These are phyloP conservation scores for Avahi laniger DNA, from an alignment of 2,797 vertebrate genomes.

Conservation along the genomic window DNA sequence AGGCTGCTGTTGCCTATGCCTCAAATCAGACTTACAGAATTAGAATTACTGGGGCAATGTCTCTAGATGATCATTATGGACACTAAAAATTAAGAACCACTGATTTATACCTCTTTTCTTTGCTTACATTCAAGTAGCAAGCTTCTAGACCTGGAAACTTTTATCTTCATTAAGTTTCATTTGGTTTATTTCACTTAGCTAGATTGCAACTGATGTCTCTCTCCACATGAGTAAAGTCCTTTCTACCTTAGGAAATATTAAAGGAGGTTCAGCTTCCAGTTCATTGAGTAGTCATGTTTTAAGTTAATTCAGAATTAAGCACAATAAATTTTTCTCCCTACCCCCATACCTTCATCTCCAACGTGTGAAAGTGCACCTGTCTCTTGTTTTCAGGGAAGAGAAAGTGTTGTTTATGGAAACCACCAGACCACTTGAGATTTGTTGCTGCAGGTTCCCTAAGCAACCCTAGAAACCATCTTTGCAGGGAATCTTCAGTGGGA, in stretches of 20 bases:
- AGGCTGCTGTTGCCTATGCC: background rate
- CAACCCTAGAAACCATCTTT: slow-evolving; percentile 48
- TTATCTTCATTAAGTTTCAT: background rate
- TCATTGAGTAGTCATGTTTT: slow-evolving; percentile 11
- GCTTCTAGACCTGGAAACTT: background rate
- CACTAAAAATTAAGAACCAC: background rate
- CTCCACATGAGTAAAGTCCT: background rate
- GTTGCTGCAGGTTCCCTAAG: slow-evolving; percentile 51
- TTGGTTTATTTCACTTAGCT: slow-evolving; percentile 5
- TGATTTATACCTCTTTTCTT: background rate
- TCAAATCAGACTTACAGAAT: background rate
- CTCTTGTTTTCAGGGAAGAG: slow-evolving; percentile 55
- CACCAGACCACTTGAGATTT: slow-evolving; percentile 44
- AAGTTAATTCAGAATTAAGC: slow-evolving; percentile 35
- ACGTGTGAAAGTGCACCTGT: slow-evolving; percentile 35
- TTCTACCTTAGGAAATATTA: slow-evolving; percentile 11
- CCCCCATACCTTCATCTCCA: background rate
- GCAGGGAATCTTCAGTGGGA: background rate
- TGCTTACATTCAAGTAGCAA: background rate
- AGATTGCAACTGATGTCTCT: slow-evolving; percentile 34
- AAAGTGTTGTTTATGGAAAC: slow-evolving; percentile 67
- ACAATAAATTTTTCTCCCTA: background rate
- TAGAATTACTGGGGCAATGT: background rate
- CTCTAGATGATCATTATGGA: background rate
- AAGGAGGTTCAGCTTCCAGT: background rate